phyloP scores from a whole-genome alignment of 2,797 vertebrate genomes.

The Rhadinocentrus ornatus region DNA sequence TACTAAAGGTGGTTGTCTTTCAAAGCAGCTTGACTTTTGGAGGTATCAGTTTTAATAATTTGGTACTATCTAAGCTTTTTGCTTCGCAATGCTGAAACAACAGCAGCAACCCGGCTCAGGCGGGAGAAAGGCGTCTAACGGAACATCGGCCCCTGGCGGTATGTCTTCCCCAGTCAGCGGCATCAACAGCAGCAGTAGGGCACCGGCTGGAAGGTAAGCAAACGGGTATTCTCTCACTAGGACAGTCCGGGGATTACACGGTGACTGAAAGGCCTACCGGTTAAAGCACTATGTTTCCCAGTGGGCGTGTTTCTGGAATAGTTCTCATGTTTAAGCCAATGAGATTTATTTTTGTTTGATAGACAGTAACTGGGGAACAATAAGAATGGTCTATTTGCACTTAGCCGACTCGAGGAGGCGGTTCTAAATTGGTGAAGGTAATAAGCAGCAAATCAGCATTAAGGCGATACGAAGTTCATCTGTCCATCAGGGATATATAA shows the following conservation, averaged over 20 bases:
- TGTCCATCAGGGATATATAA: slow-evolving; percentile 24
- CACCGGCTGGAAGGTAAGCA: slow-evolving; percentile 81
- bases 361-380: slow-evolving; percentile 58
- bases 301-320: slow-evolving; percentile 69
- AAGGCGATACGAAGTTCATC: slow-evolving; percentile 57
- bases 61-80: slow-evolving; percentile 62
- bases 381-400: slow-evolving; percentile 18
- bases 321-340: slow-evolving; percentile 55
- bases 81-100: slow-evolving; percentile 82
- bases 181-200: slow-evolving; percentile 80
- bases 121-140: slow-evolving; percentile 86
- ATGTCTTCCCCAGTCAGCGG: slow-evolving; percentile 82
- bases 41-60: slow-evolving; percentile 51
- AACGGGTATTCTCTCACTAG: slow-evolving; percentile 17
- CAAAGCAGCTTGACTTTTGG: slow-evolving; percentile 41
- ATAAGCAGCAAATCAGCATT: slow-evolving; percentile 48
- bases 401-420: slow-evolving; percentile 36
- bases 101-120: slow-evolving; percentile 83
- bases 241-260: slow-evolving; percentile 77
- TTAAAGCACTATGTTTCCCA: slow-evolving; percentile 68
- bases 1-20: slow-evolving; percentile 47
- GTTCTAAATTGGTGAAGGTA: slow-evolving; percentile 44
- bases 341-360: slow-evolving; percentile 34
- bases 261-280: slow-evolving; percentile 83
- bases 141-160: slow-evolving; percentile 80